Evolutionary conservation across 2,797 vertebrate species (phyloP), one percentile per base, ranked within the genome.

Genomic region (Thamnophis elegans): DNA sequence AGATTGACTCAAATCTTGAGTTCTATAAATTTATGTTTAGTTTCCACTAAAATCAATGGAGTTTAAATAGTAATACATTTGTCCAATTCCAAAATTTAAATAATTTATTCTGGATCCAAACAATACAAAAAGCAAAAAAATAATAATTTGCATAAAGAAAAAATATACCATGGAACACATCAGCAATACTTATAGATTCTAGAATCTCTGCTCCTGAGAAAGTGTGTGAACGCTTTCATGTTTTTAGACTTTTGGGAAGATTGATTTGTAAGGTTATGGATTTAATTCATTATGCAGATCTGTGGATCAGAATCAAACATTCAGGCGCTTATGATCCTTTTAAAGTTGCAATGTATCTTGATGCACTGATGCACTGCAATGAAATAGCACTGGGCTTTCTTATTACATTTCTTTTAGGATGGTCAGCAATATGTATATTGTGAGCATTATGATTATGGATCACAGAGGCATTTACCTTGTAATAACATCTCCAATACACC

Each of bases 381-480:
- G 25, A 82, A 68, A 25, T 47, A 91, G 88, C 62, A 26, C 56
- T 11, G 16, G 68, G 51, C 36, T 32, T 68, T 73, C 60, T 62
- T 32, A n/a, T 91, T 56, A 28, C 28, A 54, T 42, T 85, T 55
- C 54, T 73, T 92, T 73, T 89, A 62, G 47, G 22, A 68, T 26
- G 62, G 53, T 60, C 5, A 89, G 42, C 11, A 65, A 87, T 36
- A 25, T 55, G 36, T 58, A 22, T 42, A 28, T 20, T 51, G 28
- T 78, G 65, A 88, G 18, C 86, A 82, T 87, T 42, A 82, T 32
- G 28, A 55, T 55, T 92, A 47, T 32, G 28, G 26, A 91, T 78
- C 86, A 42, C 73, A 88, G 91, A 95, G 95, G 95, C 58, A 91
- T 91, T 95, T 94, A 93, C 92, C 60, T 96, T 94, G 89, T 85